Percentiles rank a stretch among this genome's conserved stretches.
phyloP scores from a whole-genome alignment of 2,113 vertebrate species.

The Mystacornis crossleyi region DNA sequence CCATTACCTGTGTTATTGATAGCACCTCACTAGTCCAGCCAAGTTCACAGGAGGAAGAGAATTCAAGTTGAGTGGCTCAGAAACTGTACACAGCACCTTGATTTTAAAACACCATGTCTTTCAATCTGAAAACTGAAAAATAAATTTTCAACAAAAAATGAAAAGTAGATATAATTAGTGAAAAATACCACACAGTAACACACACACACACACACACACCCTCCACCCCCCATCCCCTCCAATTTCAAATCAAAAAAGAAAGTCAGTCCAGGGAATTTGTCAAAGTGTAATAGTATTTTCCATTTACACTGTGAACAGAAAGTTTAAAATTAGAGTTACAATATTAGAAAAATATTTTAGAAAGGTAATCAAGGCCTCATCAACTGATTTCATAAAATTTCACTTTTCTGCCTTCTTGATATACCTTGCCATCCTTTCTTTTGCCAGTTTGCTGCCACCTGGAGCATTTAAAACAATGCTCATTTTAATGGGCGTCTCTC shows the following conservation, averaged over 20 bases:
- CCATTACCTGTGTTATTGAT: background rate
- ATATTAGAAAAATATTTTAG: background rate
- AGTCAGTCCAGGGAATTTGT: background rate
- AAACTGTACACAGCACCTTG: background rate
- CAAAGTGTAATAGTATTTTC: background rate
- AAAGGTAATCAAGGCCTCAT: background rate
- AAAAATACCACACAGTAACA: background rate
- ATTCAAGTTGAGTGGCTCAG: background rate
- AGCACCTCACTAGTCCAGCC: background rate
- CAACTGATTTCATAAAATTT: background rate
- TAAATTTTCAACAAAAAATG: background rate
- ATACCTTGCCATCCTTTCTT: background rate
- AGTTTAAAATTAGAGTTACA: background rate
- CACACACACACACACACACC: no score
- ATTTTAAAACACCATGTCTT: rapidly evolving
- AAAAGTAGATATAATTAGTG: background rate
- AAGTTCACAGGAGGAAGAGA: background rate
- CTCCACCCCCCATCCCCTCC: rapidly evolving
- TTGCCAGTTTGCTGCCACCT: background rate
- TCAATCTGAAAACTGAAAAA: background rate
- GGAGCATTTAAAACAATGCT: background rate
- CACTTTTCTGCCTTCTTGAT: background rate
- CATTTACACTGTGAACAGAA: background rate
- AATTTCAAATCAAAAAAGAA: background rate
- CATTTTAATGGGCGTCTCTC: background rate